These are phyloP conservation scores for Pipistrellus nathusii DNA, from an alignment of 2,797 vertebrate genomes.

Conservation along the genomic window DNA sequence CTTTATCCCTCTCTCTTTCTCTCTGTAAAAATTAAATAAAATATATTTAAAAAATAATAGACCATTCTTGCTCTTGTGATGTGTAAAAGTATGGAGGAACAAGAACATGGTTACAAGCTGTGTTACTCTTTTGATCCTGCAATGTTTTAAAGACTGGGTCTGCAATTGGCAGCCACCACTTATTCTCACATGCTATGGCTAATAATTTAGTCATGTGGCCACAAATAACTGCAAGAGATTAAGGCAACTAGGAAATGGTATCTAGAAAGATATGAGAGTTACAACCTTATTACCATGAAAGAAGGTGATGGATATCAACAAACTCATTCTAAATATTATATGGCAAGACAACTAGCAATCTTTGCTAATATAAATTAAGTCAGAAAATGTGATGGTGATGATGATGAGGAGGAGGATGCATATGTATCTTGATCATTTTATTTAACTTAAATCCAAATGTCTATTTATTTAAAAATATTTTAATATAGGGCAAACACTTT, in stretches of 20 bases:
- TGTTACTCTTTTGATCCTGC: neutral
- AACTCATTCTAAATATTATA: neutral
- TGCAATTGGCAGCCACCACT: neutral
- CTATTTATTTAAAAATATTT: conserved; percentile 3
- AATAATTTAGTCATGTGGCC: neutral
- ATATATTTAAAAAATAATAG: too few species aligned
- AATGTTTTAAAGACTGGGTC: neutral
- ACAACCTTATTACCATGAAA: neutral
- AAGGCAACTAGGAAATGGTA: neutral
- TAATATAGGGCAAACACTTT: neutral
- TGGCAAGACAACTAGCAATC: neutral
- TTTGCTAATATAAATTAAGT: neutral
- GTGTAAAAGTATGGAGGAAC: neutral
- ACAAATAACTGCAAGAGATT: neutral
- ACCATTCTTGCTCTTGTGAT: neutral
- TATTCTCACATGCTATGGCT: too few species aligned
- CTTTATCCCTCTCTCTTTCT: too few species aligned
- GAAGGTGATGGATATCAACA: neutral
- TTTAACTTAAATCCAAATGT: neutral
- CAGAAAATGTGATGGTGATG: neutral
- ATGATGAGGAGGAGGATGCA: neutral
- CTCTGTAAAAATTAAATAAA: too few species aligned
- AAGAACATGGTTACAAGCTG: neutral
- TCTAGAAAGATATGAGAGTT: neutral
- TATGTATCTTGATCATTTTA: neutral